Evolutionary conservation across 2,797 vertebrate species (phyloP), one percentile per base, ranked within the genome.

Genomic region (Ibycter americanus): DNA sequence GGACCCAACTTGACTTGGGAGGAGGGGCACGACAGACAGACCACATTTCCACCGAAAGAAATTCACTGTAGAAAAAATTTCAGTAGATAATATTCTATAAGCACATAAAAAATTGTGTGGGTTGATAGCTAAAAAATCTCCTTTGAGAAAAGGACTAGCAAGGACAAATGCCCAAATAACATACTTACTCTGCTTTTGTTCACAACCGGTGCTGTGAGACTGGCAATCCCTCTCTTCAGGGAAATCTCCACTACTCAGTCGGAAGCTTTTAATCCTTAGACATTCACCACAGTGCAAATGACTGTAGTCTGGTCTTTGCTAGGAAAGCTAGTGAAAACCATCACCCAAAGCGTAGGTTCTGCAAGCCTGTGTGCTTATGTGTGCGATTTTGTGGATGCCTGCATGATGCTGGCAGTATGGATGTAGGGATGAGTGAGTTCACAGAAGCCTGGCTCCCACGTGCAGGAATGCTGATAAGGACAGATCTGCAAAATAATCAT

Each of bases 91-190:
- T 34, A 20, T 54, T 76, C 29, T 55, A 31, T 42, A 34, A 27
- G 40, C 21, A 32, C 0, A 0, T 42, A 0, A 36, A 55, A 82
- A 65, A 6, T 1, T 15, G 4, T 46, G 58, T 5, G 4, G 10
- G 19, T 31, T 73, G 38, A 36, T 51, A 84, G 23, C 5, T 23
- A 46, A 93, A 87, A 87, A 87, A 72, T 14, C 14, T 85, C 26
- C n/a, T 82, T 65, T 84, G 29, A 49, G 72, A 74, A 67, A 56
- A 82, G 12, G 68, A 6, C 11, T 71, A 65, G 2, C 9, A 74
- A 49, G 66, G 25, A 38, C 14, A 72, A 58, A 19, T 8, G 2
- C 42, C 23, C 21, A 34, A 63, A 72, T 54, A 79, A 42, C 19
- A 13, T 51, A 29, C 47, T 81, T 68, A 19, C 4, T 65, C 51